A percentile compares a stretch with the other conserved stretches of the same genome.
Evolutionary conservation across 2,888 invertebrate genomes (phyloP).

Genomic region (Tipula confusa): DNA sequence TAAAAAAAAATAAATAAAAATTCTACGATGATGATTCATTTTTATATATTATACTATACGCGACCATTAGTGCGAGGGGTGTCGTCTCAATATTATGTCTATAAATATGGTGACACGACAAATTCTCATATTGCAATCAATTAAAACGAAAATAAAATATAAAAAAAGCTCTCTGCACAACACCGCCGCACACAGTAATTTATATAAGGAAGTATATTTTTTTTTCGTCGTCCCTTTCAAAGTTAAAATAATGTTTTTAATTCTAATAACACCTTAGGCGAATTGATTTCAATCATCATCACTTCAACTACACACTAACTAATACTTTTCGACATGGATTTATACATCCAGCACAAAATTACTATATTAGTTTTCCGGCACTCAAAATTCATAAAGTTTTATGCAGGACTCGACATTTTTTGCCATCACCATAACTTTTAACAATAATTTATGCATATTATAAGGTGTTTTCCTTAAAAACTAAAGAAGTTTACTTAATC

Average conservation of each 20-base stretch:
- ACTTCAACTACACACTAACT: background rate
- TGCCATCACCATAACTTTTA: background rate
- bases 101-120: constrained; percentile 20
- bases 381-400: background rate
- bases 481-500: constrained; percentile 12
- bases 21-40: background rate
- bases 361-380: background rate
- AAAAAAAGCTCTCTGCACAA: background rate
- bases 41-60: background rate
- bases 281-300: constrained; percentile 12
- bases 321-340: background rate
- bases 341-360: background rate
- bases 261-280: background rate
- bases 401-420: background rate
- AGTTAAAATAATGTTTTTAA: background rate
- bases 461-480: constrained; percentile 25
- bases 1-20: too few species aligned
- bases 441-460: constrained; percentile 14
- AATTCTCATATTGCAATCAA: background rate
- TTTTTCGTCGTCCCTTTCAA: background rate
- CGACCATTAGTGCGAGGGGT: background rate
- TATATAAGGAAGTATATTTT: background rate
- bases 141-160: background rate
- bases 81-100: background rate
- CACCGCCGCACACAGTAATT: background rate